phyloP scores from a whole-genome alignment of 2,888 invertebrate species.

The Odontocolon sp. region DNA sequence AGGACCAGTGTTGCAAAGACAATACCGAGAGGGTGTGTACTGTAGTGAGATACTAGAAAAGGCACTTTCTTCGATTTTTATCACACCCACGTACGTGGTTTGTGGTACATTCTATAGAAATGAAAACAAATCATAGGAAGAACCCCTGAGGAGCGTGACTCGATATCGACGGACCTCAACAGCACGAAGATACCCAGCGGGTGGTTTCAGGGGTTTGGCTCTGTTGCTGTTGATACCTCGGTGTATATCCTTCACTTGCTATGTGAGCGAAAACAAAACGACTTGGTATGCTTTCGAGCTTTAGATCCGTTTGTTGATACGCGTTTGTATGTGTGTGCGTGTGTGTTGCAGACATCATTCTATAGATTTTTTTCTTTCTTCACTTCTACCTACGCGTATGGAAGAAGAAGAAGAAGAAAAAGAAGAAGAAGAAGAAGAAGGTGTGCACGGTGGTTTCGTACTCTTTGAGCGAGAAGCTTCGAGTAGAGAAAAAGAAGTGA shows the following conservation, averaged over 20 bases:
- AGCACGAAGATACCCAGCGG: neutral
- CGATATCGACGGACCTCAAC: constrained; percentile 59
- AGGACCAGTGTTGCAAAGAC: no score
- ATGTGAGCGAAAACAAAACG: constrained; percentile 69
- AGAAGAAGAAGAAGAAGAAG: neutral
- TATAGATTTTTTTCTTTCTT: constrained; percentile 10
- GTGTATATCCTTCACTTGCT: constrained; percentile 67
- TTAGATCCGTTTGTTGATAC: neutral
- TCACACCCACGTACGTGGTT: neutral
- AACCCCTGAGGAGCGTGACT: constrained; percentile 51
- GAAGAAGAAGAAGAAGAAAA: constrained; percentile 5
- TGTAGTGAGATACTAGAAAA: no score
- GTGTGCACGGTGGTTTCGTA: constrained; percentile 6
- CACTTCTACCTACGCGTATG: constrained; percentile 52
- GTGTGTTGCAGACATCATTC: constrained; percentile 11
- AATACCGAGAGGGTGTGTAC: neutral
- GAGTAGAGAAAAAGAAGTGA: constrained; percentile 41
- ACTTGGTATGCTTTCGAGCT: constrained; percentile 52
- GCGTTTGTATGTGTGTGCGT: constrained; percentile 5
- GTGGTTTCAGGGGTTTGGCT: constrained; percentile 13
- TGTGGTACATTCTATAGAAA: constrained; percentile 46
- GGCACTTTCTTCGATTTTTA: constrained; percentile 9
- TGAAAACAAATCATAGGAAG: constrained; percentile 68
- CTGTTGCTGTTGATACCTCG: constrained; percentile 54
- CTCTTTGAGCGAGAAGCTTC: constrained; percentile 13